Conservation (phyloP, 2,113 vertebrate genomes). For the Delphinus delphis region DNA sequence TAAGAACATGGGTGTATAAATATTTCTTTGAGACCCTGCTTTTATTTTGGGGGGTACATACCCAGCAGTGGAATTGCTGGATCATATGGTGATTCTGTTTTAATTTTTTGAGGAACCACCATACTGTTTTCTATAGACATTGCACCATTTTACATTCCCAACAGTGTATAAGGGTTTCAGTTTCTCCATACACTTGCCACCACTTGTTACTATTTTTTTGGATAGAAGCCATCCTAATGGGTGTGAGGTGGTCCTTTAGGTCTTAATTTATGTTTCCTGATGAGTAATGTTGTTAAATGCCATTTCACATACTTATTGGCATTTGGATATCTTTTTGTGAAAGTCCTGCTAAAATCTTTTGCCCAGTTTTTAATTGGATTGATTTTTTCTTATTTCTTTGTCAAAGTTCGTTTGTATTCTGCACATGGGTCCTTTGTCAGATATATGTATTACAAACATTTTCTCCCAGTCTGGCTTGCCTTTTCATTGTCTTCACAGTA, state of each 20-base stretch:
- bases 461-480: neutral
- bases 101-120: neutral
- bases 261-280: constrained; percentile 31
- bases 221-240: neutral
- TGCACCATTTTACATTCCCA: neutral
- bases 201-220: neutral
- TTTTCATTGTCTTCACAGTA: neutral
- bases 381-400: neutral
- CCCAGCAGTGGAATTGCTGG: neutral
- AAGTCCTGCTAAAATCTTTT: constrained; percentile 21
- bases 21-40: neutral
- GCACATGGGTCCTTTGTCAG: neutral
- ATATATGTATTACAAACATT: neutral
- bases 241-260: neutral
- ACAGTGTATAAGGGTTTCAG: neutral
- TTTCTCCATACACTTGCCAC: neutral
- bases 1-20: neutral
- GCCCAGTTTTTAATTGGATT: neutral
- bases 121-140: neutral
- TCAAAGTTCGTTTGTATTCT: constrained; percentile 14
- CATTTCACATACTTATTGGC: neutral
- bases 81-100: neutral
- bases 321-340: neutral
- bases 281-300: constrained; percentile 24
- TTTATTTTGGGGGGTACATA: neutral